Evolutionary conservation across 2,113 vertebrate genomes (phyloP), one percentile per base, ranked within the genome.

Genomic region (Myotis brandtii): DNA sequence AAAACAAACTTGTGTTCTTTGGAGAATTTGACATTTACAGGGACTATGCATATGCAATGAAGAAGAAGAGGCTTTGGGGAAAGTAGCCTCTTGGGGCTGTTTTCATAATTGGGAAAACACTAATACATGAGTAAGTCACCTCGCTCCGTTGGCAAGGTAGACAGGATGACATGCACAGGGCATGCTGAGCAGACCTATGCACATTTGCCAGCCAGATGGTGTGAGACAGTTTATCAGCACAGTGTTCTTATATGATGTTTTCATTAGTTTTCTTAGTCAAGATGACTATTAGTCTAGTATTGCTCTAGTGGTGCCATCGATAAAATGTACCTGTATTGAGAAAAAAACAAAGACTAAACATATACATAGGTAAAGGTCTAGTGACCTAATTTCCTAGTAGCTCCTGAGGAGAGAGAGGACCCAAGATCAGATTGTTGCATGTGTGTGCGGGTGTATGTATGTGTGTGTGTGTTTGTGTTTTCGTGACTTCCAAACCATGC

Each of bases 1-100:
- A 96, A 92, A 90, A 59, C 48, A 94, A 87, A 87, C 6, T 32
- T 75, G 21, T 91, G 6, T 67, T 96, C 73, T 89, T 67, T 84
- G 72, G 90, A 95, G 67, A 62, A 40, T 56, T 66, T 81, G 48
- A 92, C 72, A 59, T 84, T 96, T 94, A 23, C 13, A 94, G 34
- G 43, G 67, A 93, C 52, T 81, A n/a, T 89, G 32, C 52, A n/a
- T 40, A 46, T 80, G 5, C 32, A 10, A 52, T 77, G 91, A 20
- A 5, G 48, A 64, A 43, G 32, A 75, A 46, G 73, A 89, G 23
- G 1, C 81, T 96, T 70, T 84, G n/a, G 81, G 64, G n/a, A 93
- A 48, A 91, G 37, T 2, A 80, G 69, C 37, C 13, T 83, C 59
- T 9, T 69, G 2, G 16, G 93, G 43, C 9, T 77, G 6, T 83